Evolutionary conservation across 2,797 vertebrate species (phyloP), one percentile per base, ranked within the genome.

Genomic region (Gadopsis bispinosus): DNA sequence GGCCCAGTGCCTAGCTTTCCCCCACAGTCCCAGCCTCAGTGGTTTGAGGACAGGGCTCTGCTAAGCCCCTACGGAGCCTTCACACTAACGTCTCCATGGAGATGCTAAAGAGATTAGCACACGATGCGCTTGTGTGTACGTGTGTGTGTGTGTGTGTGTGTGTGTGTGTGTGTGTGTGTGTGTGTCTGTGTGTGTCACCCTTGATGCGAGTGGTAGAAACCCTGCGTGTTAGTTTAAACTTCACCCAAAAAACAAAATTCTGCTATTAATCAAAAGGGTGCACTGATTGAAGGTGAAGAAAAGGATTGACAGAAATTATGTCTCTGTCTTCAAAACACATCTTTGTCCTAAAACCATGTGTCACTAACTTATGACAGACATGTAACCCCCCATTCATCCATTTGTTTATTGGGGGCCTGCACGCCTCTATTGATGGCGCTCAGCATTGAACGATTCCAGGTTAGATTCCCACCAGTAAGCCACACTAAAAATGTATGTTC

Each of bases 81-180:
- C 80, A 87, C 75, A 72, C 81, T 63, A 77, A 83, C 48, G 79
- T 94, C 91, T 90, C 93, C 89, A 91, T 93, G 90, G 90, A 84
- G 81, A 94, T 88, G 77, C 86, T 90, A 83, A 91, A 87, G 83
- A 87, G 92, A 93, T 93, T 91, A 93, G 75, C 83, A 69, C 83
- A 77, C 60, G 79, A 68, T 82, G 76, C 13, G 19, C 56, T 64
- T 64, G 78, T 84, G 77, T 82, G 79, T 75, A 56, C 58, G 13
- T 87, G 76, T 68, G 64, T 59, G 74, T 70, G 77, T 75, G 73
- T 63, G 73, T 75, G 67, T 75, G 50, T 68, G 54, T 77, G 73
- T 77, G 55, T 80, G 59, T 78, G 68, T 80, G 67, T 73, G 64
- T 59, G 74, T 70, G 77, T 75, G 73, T 63, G 73, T 75, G 67